Conservation (phyloP, 2,888 invertebrate species). For the Aporophyla lueneburgensis region DNA sequence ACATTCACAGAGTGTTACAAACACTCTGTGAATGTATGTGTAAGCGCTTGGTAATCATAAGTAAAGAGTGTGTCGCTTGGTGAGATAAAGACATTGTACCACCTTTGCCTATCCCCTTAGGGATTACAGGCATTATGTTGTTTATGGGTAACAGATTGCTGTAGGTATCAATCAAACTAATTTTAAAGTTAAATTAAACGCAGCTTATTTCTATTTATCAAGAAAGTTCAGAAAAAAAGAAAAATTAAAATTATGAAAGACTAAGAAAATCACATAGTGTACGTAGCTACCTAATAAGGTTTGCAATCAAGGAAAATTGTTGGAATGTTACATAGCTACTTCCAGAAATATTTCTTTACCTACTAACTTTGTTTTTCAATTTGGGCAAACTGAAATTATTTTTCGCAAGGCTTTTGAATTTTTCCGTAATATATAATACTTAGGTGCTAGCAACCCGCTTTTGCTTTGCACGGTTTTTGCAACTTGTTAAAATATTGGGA, state of each 20-base stretch:
- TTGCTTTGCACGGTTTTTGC: background rate
- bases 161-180: background rate
- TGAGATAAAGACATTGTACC: no score
- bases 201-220: background rate
- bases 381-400: conserved; percentile 35
- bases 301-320: conserved; percentile 46
- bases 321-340: background rate
- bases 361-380: conserved; percentile 35
- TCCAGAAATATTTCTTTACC: conserved; percentile 9
- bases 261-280: background rate
- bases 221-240: background rate
- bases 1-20: no score
- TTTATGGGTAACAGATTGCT: background rate
- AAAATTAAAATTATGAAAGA: background rate
- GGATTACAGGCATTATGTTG: background rate
- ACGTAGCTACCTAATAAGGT: conserved; percentile 1
- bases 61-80: no score
- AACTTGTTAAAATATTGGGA: background rate
- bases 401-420: background rate
- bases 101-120: background rate
- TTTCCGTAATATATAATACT: background rate
- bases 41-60: no score
- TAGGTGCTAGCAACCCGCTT: background rate
- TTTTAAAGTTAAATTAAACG: background rate
- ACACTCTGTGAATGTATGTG: no score